Evolutionary conservation across 23 tunicate genomes (phyloP).

Genomic region (Phallusia fumigata): DNA sequence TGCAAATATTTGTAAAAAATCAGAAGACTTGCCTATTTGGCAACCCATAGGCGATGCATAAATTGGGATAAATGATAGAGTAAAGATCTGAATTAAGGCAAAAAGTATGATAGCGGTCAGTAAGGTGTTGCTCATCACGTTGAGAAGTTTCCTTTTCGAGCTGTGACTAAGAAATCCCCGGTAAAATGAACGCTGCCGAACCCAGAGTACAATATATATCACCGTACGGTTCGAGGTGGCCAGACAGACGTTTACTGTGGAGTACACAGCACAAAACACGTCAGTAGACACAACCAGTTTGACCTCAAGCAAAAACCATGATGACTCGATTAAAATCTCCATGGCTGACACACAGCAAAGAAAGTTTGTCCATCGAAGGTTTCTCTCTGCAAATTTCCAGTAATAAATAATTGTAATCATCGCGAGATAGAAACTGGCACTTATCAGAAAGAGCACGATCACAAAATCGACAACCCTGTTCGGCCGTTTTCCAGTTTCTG

Average conservation of each 20-base stretch:
- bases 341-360: not conserved
- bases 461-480: not conserved
- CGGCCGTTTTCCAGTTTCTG: not conserved
- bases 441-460: not conserved
- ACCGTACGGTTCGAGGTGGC: conserved; percentile 16
- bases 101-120: conserved; percentile 15
- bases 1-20: conserved; percentile 18
- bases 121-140: conserved; percentile 7
- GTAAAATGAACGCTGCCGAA: conserved; percentile 24
- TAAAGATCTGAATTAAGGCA: conserved; percentile 7
- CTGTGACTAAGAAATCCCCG: not conserved
- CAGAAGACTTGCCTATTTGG: conserved; percentile 16
- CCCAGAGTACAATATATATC: conserved; percentile 16
- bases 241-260: conserved; percentile 14
- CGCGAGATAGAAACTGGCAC: not conserved
- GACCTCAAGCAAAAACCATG: conserved; percentile 20
- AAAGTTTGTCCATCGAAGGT: not conserved
- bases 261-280: conserved; percentile 9
- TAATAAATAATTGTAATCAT: conserved; percentile 1
- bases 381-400: not conserved
- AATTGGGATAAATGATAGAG: conserved; percentile 13
- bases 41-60: not conserved
- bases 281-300: not conserved
- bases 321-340: conserved; percentile 12
- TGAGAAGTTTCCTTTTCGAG: not conserved